A percentile compares a stretch with the other conserved stretches of the same genome.
Conservation (phyloP, 2,113 vertebrate genomes). For the Lycocorax pyrrhopterus region DNA sequence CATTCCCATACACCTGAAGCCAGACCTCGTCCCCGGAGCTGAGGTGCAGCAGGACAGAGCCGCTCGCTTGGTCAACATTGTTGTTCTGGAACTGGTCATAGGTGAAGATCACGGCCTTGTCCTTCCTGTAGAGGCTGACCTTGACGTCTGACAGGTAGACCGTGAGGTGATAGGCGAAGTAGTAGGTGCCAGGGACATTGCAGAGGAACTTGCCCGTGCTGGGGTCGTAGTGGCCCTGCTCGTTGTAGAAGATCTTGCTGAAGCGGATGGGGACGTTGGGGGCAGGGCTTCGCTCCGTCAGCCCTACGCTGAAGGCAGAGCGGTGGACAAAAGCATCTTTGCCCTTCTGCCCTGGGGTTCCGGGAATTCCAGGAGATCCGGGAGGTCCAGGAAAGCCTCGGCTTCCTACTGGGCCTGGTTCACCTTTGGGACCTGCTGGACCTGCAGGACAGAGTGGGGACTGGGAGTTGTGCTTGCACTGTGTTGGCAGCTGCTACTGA, state of each 20-base stretch:
- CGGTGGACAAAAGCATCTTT: slow-evolving; percentile 67
- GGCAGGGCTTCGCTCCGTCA: slow-evolving; percentile 40
- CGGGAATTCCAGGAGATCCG: slow-evolving; percentile 70
- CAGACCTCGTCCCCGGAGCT: slow-evolving; percentile 77
- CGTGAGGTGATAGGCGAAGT: slow-evolving; percentile 81
- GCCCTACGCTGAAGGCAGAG: slow-evolving; percentile 82
- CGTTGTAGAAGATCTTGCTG: slow-evolving; percentile 82
- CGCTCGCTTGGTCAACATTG: slow-evolving; percentile 80
- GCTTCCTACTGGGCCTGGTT: slow-evolving; percentile 58
- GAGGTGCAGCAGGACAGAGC: slow-evolving; percentile 75
- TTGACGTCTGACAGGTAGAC: slow-evolving; percentile 78
- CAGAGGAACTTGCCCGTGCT: slow-evolving; percentile 82
- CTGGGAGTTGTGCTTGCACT: neutral
- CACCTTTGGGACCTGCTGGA: slow-evolving; percentile 69
- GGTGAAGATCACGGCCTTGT: slow-evolving; percentile 76
- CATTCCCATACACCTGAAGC: slow-evolving; percentile 78
- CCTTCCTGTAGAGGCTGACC: slow-evolving; percentile 79
- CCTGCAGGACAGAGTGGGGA: slow-evolving; percentile 53
- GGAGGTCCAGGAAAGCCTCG: slow-evolving; percentile 12
- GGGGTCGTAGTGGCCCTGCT: slow-evolving; percentile 77
- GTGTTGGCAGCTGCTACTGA: accelerated
- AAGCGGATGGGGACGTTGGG: slow-evolving; percentile 80
- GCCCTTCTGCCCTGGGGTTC: slow-evolving; percentile 71
- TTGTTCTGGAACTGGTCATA: slow-evolving; percentile 78
- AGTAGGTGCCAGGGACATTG: slow-evolving; percentile 76